Conservation (phyloP, 2,113 vertebrate genomes). For the Bujurquina vittata region DNA sequence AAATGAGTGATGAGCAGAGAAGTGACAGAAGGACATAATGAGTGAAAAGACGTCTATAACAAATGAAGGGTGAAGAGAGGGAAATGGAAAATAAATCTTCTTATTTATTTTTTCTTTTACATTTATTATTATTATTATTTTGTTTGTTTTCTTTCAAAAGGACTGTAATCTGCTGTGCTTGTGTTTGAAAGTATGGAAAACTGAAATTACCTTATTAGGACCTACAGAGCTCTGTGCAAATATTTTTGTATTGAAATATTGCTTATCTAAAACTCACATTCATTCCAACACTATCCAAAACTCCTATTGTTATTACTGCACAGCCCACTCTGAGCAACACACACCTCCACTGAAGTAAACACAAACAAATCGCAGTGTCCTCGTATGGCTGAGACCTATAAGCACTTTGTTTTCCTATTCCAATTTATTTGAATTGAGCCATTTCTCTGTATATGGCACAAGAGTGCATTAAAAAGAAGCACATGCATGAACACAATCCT, state of each 20-base stretch:
- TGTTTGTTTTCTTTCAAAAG: slow-evolving; percentile 3
- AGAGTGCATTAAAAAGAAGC: neutral
- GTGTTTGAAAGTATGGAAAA: slow-evolving; percentile 19
- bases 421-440: neutral
- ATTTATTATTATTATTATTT: slow-evolving; percentile 6
- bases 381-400: neutral
- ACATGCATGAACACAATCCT: neutral
- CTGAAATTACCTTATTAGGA: neutral
- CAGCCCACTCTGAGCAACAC: neutral
- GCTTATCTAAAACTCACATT: neutral
- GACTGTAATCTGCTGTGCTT: neutral
- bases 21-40: neutral
- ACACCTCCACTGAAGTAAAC: neutral
- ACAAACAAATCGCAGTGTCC: neutral
- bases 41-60: neutral
- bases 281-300: neutral
- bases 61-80: neutral
- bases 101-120: slow-evolving; percentile 14
- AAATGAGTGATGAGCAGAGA: neutral
- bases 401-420: neutral
- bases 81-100: slow-evolving; percentile 9
- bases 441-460: neutral
- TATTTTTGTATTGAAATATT: neutral
- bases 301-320: neutral
- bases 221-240: neutral